Evolutionary conservation across 2,113 vertebrate species (phyloP), one percentile per base, ranked within the genome.

Genomic region (Chunga burmeisteri): DNA sequence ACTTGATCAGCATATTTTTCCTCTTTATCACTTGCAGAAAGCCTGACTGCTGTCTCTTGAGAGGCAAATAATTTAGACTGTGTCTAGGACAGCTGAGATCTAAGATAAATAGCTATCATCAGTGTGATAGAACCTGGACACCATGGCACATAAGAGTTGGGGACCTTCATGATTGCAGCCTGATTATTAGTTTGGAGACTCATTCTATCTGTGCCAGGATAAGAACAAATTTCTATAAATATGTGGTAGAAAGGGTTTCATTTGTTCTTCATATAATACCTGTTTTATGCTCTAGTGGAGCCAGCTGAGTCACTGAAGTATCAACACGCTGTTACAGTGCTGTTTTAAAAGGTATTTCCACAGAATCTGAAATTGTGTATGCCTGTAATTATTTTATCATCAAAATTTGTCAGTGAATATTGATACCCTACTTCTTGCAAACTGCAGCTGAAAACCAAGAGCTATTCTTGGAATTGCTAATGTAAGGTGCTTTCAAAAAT

Each of bases 151-250:
- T 47, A 14, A 2, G 4, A 92, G 62, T 50, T 2, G 0, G n/a
- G 47, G 68, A 90, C 36, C n/a, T 63, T 63, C 80, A 67, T 53
- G 50, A 84, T 27, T 1, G 0, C 80, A 70, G 26, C 62, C 38
- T 92, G 94, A 81, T 92, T 96, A 81, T 82, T 92, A 58, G 46
- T 94, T 71, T 90, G 63, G 55, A 94, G 38, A 67, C 19, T 81
- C 2, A 0, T 89, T 89, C 85, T 94, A 30, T 80, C 72, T 66
- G 8, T 88, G 56, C 55, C 88, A 68, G 62, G 34, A 19, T 77
- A 86, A 80, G 30, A 93, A 83, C 16, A 86, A 77, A 84, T 81
- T 38, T 77, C 72, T 91, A 50, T 84, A 88, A 92, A 92, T 90
- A 84, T 10, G 19, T 91, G 38, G 61, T 58, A 70, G 67, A 90